Percentiles rank a stretch among this genome's conserved stretches.
Evolutionary conservation across 2,888 invertebrate genomes (phyloP).

Genomic region (Sarcophaga rosellei): DNA sequence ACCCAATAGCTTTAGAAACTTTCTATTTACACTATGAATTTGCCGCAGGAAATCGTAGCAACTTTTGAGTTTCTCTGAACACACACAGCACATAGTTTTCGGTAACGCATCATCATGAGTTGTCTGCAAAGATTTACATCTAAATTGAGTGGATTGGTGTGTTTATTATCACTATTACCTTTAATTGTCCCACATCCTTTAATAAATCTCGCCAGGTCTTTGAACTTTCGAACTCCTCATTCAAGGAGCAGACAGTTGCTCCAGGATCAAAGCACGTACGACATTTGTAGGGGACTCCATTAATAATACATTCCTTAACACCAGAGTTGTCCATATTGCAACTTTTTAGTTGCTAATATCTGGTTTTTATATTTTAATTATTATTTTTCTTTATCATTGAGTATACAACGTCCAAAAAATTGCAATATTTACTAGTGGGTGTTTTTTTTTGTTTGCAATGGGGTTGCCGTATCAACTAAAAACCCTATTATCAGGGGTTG

Average conservation of each 20-base stretch:
- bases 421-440: neutral
- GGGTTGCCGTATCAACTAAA: neutral
- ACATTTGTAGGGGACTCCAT: constrained; percentile 54
- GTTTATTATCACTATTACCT: constrained; percentile 10
- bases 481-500: too few relatives aligned
- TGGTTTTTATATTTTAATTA: neutral
- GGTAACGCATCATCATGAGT: constrained; percentile 70
- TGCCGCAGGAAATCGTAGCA: constrained; percentile 74
- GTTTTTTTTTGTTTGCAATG: neutral
- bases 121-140: neutral
- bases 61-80: constrained; percentile 72
- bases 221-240: constrained; percentile 6
- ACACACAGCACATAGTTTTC: constrained; percentile 72
- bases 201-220: constrained; percentile 53
- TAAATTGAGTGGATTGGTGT: neutral
- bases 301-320: constrained; percentile 42
- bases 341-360: neutral
- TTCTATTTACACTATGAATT: constrained; percentile 71
- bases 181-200: constrained; percentile 18
- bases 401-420: constrained; percentile 5
- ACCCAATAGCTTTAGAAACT: constrained; percentile 41
- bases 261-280: constrained; percentile 65
- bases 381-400: constrained; percentile 7
- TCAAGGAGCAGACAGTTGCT: constrained; percentile 18
- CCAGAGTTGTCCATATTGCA: constrained; percentile 11